Percentiles rank a stretch among this genome's conserved stretches.
phyloP scores from a whole-genome alignment of 2,888 invertebrate genomes.

The Quadroppia sp. region DNA sequence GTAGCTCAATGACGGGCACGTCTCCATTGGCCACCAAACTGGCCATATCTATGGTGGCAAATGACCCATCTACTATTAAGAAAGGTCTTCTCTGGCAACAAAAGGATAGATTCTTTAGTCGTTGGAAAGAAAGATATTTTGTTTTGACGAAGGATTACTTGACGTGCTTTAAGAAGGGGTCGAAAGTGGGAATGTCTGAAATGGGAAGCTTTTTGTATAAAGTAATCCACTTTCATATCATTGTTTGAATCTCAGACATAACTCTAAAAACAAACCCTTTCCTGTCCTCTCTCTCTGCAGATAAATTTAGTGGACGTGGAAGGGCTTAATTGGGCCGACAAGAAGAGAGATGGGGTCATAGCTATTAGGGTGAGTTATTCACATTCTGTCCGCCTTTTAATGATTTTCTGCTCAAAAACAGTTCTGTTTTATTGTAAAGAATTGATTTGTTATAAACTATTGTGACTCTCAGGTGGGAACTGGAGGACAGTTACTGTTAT shows the following conservation, averaged over 20 bases:
- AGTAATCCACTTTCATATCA: constrained; percentile 38
- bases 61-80: constrained; percentile 45
- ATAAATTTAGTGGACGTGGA: constrained; percentile 60
- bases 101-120: constrained; percentile 46
- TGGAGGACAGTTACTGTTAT: constrained; percentile 55
- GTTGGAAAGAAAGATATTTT: constrained; percentile 49
- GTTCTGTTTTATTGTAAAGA: constrained; percentile 56
- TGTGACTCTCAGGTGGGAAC: constrained; percentile 60
- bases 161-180: constrained; percentile 49
- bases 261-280: not conserved
- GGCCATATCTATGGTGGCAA: constrained; percentile 3
- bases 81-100: constrained; percentile 49
- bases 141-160: constrained; percentile 48
- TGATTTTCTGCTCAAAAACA: not conserved
- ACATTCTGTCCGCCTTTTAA: not conserved
- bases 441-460: constrained; percentile 50
- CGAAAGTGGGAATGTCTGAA: constrained; percentile 48
- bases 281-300: constrained; percentile 50
- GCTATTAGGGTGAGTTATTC: constrained; percentile 53
- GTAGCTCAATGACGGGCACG: constrained; percentile 24
- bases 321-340: constrained; percentile 64
- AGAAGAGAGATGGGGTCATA: constrained; percentile 63
- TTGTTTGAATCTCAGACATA: no score
- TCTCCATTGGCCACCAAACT: constrained; percentile 14
- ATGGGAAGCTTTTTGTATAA: constrained; percentile 49